Conservation (phyloP, 2,797 vertebrate species). For the Malurus splendens region DNA sequence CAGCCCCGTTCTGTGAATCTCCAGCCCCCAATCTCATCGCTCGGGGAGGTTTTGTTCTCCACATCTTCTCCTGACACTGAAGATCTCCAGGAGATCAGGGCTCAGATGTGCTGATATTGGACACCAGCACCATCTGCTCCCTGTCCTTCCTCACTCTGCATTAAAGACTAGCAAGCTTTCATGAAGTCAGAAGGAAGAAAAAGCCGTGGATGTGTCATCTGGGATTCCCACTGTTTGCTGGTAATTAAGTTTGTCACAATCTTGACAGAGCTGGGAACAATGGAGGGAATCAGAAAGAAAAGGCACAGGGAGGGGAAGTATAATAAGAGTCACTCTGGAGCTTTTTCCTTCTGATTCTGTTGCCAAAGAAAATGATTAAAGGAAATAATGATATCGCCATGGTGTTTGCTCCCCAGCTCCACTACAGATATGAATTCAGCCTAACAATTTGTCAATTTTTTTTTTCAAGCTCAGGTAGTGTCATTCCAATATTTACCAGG, state of each 20-base stretch:
- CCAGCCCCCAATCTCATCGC: rapidly evolving
- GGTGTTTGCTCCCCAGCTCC: conserved; percentile 6
- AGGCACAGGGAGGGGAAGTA: conserved; percentile 14
- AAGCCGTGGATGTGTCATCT: neutral
- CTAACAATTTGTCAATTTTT: conserved; percentile 2
- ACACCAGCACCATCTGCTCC: conserved; percentile 33
- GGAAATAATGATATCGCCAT: conserved; percentile 36
- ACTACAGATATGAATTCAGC: conserved; percentile 21
- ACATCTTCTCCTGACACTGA: neutral
- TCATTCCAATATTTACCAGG: conserved; percentile 29
- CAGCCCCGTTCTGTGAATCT: neutral
- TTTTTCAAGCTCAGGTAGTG: conserved; percentile 13
- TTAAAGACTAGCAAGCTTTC: conserved; percentile 21
- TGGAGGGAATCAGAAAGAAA: conserved; percentile 17
- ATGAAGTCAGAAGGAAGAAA: neutral
- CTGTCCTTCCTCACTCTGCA: neutral
- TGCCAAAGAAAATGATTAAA: conserved; percentile 50
- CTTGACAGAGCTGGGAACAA: conserved; percentile 48
- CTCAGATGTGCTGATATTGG: neutral
- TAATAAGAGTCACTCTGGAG: conserved; percentile 22
- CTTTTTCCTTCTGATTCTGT: conserved; percentile 25
- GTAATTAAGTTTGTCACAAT: conserved; percentile 60
- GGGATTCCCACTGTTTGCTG: conserved; percentile 45
- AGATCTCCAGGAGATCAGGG: neutral
- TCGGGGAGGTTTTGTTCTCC: neutral